Evolutionary conservation across 2,797 vertebrate species (phyloP).

Genomic region (Spinus olivaceus): DNA sequence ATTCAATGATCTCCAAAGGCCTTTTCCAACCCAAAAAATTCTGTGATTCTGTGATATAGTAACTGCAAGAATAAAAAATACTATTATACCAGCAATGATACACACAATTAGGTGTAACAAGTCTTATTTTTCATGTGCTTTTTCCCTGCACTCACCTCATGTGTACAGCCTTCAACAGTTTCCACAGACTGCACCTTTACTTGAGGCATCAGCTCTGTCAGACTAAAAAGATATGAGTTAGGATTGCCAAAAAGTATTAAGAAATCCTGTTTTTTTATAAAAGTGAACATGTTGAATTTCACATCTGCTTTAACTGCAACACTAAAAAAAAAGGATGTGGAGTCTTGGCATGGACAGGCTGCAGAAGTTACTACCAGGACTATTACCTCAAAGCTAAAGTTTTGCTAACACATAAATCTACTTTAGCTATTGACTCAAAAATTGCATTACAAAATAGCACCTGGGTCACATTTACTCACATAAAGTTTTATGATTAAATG

Average conservation of each 20-base stretch:
- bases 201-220: slow-evolving; percentile 93
- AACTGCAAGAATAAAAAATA: neutral
- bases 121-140: rapidly evolving
- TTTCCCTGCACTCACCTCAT: slow-evolving; percentile 82
- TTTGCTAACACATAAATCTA: neutral
- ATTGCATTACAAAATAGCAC: neutral
- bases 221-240: slow-evolving; percentile 69
- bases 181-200: slow-evolving; percentile 93
- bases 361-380: neutral
- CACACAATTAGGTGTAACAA: neutral
- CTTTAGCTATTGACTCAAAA: neutral
- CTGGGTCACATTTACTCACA: neutral
- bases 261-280: neutral
- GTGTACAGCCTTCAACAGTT: slow-evolving; percentile 92
- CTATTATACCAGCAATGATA: neutral
- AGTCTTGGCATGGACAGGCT: rapidly evolving
- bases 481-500: neutral
- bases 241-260: neutral
- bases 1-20: neutral
- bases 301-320: neutral
- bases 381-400: neutral
- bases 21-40: neutral
- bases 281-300: rapidly evolving
- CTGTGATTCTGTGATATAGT: neutral
- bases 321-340: rapidly evolving